phyloP scores from a whole-genome alignment of 2,797 vertebrate genomes.

The Loriculus beryllinus region DNA sequence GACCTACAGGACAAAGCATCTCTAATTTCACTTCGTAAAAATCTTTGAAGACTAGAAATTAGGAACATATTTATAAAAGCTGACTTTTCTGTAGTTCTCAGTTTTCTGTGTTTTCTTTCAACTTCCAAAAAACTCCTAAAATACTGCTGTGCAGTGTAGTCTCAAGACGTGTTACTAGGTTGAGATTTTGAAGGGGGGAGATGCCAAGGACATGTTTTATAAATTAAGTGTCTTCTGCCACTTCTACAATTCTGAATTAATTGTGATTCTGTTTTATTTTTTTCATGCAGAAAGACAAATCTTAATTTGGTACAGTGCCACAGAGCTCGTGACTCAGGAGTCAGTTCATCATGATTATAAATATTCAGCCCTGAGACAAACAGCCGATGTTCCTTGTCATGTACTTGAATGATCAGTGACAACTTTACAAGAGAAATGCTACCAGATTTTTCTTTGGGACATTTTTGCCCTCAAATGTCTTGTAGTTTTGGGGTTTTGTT shows the following conservation, averaged over 20 bases:
- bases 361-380: constrained; percentile 30
- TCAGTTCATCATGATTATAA: constrained; percentile 37
- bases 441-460: neutral
- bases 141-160: neutral
- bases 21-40: constrained; percentile 30
- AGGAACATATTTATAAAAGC: constrained; percentile 2
- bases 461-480: neutral
- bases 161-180: neutral
- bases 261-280: constrained; percentile 7
- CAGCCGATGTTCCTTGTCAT: neutral
- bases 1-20: constrained; percentile 10
- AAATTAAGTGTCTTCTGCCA: constrained; percentile 8
- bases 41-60: constrained; percentile 23
- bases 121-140: constrained; percentile 1
- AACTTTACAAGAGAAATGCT: neutral
- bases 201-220: constrained; percentile 11
- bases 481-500: neutral
- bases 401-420: neutral
- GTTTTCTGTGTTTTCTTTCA: constrained; percentile 9
- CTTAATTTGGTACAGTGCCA: constrained; percentile 21
- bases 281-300: constrained; percentile 1
- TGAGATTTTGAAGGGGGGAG: neutral
- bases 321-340: constrained; percentile 31
- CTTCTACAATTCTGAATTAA: constrained; percentile 23
- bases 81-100: constrained; percentile 4